These are phyloP conservation scores for Butorides virescens DNA, from an alignment of 2,113 vertebrate genomes.

Conservation along the genomic window DNA sequence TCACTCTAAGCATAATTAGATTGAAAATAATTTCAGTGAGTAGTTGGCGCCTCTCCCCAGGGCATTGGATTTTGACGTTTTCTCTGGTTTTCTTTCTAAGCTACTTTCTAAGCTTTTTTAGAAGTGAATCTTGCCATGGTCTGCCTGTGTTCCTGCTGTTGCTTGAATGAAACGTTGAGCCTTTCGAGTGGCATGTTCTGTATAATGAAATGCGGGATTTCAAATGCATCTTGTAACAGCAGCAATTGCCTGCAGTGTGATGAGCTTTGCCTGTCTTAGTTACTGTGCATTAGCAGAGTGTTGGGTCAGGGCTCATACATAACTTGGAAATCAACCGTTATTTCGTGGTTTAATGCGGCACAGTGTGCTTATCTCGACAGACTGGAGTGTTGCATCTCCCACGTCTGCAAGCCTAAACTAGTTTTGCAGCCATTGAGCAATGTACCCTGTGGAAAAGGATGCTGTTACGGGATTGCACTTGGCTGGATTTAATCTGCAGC, in stretches of 20 bases:
- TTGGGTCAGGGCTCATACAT: neutral
- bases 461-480: neutral
- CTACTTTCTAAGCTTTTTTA: neutral
- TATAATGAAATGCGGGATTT: neutral
- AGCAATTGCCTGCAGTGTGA: neutral
- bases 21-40: conserved; percentile 52
- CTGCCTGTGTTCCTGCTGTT: neutral
- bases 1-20: conserved; percentile 34
- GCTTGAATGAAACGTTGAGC: neutral
- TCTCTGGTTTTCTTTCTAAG: conserved; percentile 24
- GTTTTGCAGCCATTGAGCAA: neutral
- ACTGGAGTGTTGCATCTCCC: neutral
- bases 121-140: neutral
- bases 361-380: neutral
- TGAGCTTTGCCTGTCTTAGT: neutral
- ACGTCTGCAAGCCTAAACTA: neutral
- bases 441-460: neutral
- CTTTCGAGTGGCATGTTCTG: neutral
- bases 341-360: neutral
- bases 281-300: neutral
- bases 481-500: neutral
- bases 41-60: neutral
- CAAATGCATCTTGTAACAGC: neutral
- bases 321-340: neutral
- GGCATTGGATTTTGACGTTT: neutral